phyloP scores from a whole-genome alignment of 1,140 invertebrate genomes.

The Brachionus angularis region DNA sequence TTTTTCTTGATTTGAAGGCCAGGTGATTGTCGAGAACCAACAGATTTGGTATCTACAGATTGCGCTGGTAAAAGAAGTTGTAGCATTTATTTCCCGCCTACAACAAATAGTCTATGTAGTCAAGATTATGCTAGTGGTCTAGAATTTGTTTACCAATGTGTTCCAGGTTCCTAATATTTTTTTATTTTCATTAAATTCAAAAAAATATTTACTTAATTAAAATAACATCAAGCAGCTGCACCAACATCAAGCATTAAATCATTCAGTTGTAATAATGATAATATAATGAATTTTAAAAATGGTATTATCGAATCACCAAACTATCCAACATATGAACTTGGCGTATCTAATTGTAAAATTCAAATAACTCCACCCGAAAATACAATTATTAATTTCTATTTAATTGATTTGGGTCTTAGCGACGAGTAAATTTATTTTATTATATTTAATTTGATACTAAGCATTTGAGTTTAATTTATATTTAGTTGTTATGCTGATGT shows the following conservation, averaged over 20 bases:
- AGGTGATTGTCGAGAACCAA: conserved; percentile 26
- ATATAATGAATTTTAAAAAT: neutral
- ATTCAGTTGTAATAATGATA: neutral
- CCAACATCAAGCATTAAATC: neutral
- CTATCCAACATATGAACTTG: conserved; percentile 19
- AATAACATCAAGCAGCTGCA: neutral
- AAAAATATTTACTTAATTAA: too few relatives aligned
- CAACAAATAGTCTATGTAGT: neutral
- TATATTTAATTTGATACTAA: too few relatives aligned
- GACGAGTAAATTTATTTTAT: conserved; percentile 20
- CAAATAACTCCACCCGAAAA: conserved; percentile 3
- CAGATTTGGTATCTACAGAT: conserved; percentile 20
- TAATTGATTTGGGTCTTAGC: neutral
- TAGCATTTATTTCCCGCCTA: conserved; percentile 15
- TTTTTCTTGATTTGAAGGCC: conserved; percentile 1
- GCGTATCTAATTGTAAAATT: neutral
- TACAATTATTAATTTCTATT: neutral
- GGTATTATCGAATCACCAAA: conserved; percentile 39
- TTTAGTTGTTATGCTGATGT: conserved; percentile 6
- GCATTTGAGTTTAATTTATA: too few relatives aligned
- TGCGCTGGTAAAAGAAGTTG: conserved; percentile 22
- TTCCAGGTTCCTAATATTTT: conserved; percentile 32
- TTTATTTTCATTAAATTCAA: neutral
- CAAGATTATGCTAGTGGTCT: neutral
- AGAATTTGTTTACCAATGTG: conserved; percentile 36